Base-by-base conservation (phyloP, 2,797 vertebrate genomes). In the Momotus momota region DNA sequence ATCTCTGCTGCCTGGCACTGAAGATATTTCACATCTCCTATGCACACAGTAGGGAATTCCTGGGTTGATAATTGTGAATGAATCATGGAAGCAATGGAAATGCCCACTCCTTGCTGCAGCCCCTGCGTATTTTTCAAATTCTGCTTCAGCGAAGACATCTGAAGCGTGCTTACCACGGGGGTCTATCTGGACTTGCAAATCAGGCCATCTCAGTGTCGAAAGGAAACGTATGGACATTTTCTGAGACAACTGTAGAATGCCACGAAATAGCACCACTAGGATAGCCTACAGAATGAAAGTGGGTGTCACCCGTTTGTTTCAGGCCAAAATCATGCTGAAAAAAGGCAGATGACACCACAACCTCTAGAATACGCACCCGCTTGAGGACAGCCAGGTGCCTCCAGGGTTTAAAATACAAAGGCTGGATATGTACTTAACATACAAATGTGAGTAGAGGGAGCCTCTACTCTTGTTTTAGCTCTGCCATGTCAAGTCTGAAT, bases 11-110 rank as follows among this genome's bases (percentile, higher is more conserved):
- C 78, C 74, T 96, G 96, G 88, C 94, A 93, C 41, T 54, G 41
- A 90, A 92, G 83, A 85, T 67, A 77, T 4, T 84, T 48, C 77
- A 67, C 1, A 3, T 92, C 78, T 95, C 49, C 73, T 57, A 65
- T 82, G 74, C 64, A 85, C 74, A 21, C 83, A 95, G 91, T 15
- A 88, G 94, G 94, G 81, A 95, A 96, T 92, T 94, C 83, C 90
- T 87, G 86, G 82, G 90, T 73, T 2, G 17, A 3, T 80, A 94
- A 95, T 51, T 90, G 83, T 93, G 91, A 96, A 95, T 95, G 90
- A 94, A 94, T 94, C 90, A 94, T 66, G 92, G 67, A 93, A 49
- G 75, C 67, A 94, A 82, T 1, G 8, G 60, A 94, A 95, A 93
- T 92, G 60, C 41, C 86, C 71, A 61, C 52, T 84, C 84, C 71